Conservation (phyloP, 2,797 vertebrate genomes). For the Adelosebastes latens region DNA sequence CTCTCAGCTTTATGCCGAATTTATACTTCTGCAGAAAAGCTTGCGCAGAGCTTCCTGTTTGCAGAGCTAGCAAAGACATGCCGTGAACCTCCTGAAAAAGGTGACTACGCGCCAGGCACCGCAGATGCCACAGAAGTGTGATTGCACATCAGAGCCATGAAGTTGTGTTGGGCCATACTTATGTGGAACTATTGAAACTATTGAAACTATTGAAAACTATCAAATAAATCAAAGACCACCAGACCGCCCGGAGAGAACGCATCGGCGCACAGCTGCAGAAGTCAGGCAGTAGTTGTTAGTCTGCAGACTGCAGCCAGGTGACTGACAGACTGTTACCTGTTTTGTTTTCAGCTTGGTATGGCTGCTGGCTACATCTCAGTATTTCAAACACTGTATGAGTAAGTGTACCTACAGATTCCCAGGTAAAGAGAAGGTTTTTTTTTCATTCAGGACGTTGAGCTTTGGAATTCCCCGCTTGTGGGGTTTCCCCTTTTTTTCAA, state of each 20-base stretch:
- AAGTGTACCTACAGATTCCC: background rate
- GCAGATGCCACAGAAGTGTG: background rate
- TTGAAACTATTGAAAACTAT: no score
- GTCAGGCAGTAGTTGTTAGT: background rate
- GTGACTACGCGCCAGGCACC: background rate
- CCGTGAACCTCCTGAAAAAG: background rate
- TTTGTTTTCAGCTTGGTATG: background rate
- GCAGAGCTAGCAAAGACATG: background rate
- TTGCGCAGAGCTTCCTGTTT: background rate
- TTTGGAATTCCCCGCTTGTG: background rate
- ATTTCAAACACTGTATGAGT: conserved; percentile 12
- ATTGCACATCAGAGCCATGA: background rate
- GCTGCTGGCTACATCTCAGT: conserved; percentile 17
- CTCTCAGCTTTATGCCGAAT: no score
- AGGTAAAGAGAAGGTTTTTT: background rate
- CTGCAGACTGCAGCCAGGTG: background rate
- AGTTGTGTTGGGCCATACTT: background rate
- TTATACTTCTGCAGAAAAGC: no score
- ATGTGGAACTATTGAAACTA: background rate
- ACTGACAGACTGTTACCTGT: conserved; percentile 15
- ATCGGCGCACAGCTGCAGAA: background rate
- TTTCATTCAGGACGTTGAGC: background rate
- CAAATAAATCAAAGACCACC: background rate
- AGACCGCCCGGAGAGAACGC: background rate
- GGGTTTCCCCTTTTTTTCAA: background rate